A percentile compares a stretch with the other conserved stretches of the same genome.
phyloP scores from a whole-genome alignment of 2,113 vertebrate genomes.

The Agapornis roseicollis region DNA sequence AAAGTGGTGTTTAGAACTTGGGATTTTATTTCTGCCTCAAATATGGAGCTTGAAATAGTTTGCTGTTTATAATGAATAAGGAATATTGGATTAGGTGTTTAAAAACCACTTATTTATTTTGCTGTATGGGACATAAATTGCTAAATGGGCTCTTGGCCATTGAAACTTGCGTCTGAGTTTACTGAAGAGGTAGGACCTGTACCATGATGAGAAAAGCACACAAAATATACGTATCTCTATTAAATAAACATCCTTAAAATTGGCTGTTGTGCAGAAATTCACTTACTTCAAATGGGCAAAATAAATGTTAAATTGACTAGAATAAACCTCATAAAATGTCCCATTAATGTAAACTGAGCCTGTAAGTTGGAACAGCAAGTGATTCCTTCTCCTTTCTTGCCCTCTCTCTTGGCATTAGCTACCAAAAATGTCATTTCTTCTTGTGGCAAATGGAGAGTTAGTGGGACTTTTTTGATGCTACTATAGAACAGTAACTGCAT shows the following conservation, averaged over 20 bases:
- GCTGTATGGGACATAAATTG: not conserved
- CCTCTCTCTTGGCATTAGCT: not conserved
- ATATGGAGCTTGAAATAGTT: not conserved
- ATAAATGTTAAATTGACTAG: not conserved
- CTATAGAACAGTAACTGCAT: not conserved
- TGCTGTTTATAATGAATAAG: not conserved
- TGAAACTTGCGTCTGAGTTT: not conserved
- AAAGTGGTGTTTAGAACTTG: not conserved
- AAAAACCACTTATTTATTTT: not conserved
- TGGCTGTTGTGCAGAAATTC: not conserved
- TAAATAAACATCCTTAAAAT: constrained; percentile 16
- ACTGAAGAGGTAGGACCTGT: not conserved
- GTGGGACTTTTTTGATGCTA: constrained; percentile 37
- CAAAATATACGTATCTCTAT: constrained; percentile 17
- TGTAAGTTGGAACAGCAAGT: not conserved
- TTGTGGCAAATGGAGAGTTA: constrained; percentile 34
- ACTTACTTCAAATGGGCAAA: not conserved
- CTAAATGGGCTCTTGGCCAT: not conserved
- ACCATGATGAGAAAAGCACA: constrained; percentile 21
- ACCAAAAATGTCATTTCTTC: constrained; percentile 15
- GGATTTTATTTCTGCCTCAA: not conserved
- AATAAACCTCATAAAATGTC: not conserved
- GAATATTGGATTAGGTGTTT: not conserved
- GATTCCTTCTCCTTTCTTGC: not conserved
- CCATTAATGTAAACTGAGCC: not conserved